Evolutionary conservation across 2,797 vertebrate genomes (phyloP).

Genomic region (Acanthurus lineatus): DNA sequence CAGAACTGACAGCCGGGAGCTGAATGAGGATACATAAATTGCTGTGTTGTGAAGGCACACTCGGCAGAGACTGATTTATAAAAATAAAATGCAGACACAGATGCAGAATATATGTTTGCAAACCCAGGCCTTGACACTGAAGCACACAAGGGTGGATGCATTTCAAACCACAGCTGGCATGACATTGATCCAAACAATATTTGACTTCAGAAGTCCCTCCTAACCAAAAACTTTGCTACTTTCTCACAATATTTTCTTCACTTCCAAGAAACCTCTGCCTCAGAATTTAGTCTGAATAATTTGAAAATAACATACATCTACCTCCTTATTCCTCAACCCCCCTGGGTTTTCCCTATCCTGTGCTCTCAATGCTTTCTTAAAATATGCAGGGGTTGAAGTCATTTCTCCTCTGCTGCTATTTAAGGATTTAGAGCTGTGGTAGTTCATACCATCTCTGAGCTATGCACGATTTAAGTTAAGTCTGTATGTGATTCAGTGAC

Average conservation of each 20-base stretch:
- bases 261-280: constrained; percentile 50
- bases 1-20: constrained; percentile 90
- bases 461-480: constrained; percentile 56
- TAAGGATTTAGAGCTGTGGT: constrained; percentile 33
- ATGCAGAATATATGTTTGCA: constrained; percentile 43
- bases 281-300: constrained; percentile 39
- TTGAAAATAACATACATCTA: constrained; percentile 54
- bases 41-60: constrained; percentile 11
- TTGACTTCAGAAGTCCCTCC: constrained; percentile 25
- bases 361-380: constrained; percentile 25
- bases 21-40: constrained; percentile 89
- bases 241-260: constrained; percentile 14
- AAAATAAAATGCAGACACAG: constrained; percentile 28
- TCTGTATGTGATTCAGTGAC: constrained; percentile 22
- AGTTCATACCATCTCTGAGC: constrained; percentile 25
- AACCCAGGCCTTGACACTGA: constrained; percentile 36
- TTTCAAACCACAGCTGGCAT: constrained; percentile 38
- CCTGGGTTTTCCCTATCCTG: constrained; percentile 22
- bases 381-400: constrained; percentile 9
- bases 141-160: constrained; percentile 26
- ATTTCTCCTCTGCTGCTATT: constrained; percentile 25
- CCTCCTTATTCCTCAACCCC: constrained; percentile 45
- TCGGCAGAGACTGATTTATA: constrained; percentile 50
- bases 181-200: constrained; percentile 1
- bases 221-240: constrained; percentile 32